phyloP scores from a whole-genome alignment of 2,113 vertebrate genomes.

The Aythya baeri region DNA sequence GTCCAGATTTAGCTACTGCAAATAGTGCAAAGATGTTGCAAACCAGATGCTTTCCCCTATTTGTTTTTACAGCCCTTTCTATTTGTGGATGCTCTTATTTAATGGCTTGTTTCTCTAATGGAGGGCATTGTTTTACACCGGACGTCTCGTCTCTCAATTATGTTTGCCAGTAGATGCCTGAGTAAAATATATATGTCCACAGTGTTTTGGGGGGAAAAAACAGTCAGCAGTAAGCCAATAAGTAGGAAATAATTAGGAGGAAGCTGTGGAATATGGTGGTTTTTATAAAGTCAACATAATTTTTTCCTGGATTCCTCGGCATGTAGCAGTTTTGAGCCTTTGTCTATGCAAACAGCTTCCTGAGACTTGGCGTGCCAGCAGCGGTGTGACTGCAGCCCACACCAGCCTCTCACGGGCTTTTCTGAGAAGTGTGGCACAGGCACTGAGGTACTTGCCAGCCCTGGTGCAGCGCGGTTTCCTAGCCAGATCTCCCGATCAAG shows the following conservation, averaged over 20 bases:
- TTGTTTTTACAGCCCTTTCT: conserved; percentile 33
- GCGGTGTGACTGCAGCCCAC: background rate
- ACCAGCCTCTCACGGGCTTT: background rate
- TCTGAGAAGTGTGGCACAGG: background rate
- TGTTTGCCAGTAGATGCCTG: background rate
- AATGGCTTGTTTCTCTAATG: background rate
- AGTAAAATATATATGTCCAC: background rate
- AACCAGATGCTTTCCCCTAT: conserved; percentile 44
- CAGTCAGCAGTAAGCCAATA: background rate
- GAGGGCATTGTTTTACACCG: background rate
- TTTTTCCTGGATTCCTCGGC: background rate
- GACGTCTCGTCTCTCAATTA: background rate
- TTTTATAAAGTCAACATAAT: background rate
- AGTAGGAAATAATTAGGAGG: background rate
- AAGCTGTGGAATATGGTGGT: background rate
- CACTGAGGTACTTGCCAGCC: background rate
- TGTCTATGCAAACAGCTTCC: background rate
- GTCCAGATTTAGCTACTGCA: conserved; percentile 55
- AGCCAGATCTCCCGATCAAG: background rate
- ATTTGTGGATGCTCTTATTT: conserved; percentile 27
- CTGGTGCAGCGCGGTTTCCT: background rate
- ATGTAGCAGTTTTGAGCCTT: background rate
- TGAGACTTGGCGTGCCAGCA: background rate
- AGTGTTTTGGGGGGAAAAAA: background rate
- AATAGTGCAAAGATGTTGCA: conserved; percentile 36